phyloP scores from a whole-genome alignment of 2,797 vertebrate species.

The Eurystomus glaucurus region DNA sequence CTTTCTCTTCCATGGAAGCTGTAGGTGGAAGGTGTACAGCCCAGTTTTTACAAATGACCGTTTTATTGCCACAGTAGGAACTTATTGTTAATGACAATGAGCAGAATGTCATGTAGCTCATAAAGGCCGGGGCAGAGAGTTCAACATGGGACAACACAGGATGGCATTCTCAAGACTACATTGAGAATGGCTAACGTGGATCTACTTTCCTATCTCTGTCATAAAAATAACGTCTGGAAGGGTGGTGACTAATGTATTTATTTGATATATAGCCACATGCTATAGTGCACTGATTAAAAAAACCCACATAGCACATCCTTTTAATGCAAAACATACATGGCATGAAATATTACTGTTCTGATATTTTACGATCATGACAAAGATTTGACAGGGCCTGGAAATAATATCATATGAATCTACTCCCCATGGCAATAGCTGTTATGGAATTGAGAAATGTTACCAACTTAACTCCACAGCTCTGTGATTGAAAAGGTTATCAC shows the following conservation, averaged over 20 bases:
- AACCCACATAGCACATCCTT: fast-evolving
- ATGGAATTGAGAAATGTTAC: background rate
- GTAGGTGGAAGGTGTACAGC: background rate
- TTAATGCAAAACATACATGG: conserved; percentile 13
- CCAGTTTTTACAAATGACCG: background rate
- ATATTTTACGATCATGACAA: background rate
- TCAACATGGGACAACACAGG: background rate
- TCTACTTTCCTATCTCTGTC: background rate
- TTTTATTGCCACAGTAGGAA: background rate
- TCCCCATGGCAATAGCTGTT: background rate
- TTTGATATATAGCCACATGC: background rate
- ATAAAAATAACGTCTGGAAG: background rate
- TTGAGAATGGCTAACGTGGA: background rate
- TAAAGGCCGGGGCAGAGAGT: background rate
- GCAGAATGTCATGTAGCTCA: background rate
- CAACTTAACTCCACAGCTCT: background rate
- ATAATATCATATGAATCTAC: background rate
- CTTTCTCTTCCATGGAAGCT: conserved; percentile 92
- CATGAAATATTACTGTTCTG: background rate
- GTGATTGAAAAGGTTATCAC: background rate
- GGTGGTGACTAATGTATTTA: background rate
- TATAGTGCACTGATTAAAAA: background rate
- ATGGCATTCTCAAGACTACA: background rate
- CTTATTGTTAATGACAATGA: background rate
- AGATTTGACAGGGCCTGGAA: background rate